These are phyloP conservation scores for Zoanthus gigantus DNA, from an alignment of 92 coral and sea anemone genomes.

Conservation along the genomic window DNA sequence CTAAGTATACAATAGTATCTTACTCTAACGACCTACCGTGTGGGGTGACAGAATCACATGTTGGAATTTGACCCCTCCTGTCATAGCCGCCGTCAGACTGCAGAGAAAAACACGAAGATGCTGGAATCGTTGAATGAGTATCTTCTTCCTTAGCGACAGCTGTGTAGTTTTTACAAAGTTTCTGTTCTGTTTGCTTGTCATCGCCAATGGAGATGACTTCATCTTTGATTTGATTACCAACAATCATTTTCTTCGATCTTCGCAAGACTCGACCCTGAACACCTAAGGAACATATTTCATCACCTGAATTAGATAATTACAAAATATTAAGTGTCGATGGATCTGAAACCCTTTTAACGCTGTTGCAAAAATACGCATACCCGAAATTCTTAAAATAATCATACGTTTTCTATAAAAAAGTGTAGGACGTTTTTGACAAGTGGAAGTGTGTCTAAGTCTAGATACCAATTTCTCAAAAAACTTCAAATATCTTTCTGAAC, in stretches of 20 bases:
- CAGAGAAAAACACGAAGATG: not conserved
- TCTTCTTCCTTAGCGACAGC: not conserved
- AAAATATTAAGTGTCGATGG: too few species aligned
- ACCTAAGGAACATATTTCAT: not conserved
- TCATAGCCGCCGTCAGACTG: not conserved
- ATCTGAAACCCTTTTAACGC: too few species aligned
- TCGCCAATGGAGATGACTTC: slow-evolving; percentile 25
- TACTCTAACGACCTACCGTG: not conserved
- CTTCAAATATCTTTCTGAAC: too few species aligned
- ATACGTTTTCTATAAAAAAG: too few species aligned
- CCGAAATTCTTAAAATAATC: too few species aligned
- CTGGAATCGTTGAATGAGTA: not conserved
- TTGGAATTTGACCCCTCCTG: not conserved
- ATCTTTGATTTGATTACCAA: not conserved
- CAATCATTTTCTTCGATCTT: slow-evolving; percentile 25
- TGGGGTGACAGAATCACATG: not conserved
- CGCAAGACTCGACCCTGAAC: slow-evolving; percentile 42
- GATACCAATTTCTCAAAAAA: too few species aligned
- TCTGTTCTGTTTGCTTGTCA: not conserved
- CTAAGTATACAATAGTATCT: too few species aligned
- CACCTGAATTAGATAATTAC: not conserved
- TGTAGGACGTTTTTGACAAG: too few species aligned
- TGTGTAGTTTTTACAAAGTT: not conserved
- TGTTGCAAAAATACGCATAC: too few species aligned
- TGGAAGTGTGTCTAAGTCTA: too few species aligned